Evolutionary conservation across 2,113 vertebrate species (phyloP), one percentile per base, ranked within the genome.

Genomic region (Ellobius talpinus): DNA sequence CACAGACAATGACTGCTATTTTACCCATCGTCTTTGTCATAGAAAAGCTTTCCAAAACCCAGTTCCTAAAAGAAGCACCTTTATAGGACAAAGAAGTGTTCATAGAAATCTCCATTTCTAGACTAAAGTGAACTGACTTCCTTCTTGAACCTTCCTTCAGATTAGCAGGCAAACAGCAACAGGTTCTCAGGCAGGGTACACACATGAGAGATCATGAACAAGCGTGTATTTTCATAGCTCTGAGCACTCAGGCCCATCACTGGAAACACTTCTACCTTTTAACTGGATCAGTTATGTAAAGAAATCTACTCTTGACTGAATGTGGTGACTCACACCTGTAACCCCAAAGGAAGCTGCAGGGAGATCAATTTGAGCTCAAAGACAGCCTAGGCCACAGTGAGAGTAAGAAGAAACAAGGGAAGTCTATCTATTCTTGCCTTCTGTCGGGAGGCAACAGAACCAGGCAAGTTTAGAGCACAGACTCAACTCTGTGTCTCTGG

Each of bases 21-120:
- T 3, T 68, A 2, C 21, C 36, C 19, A 87, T 52, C 65, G 63
- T 5, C 47, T 76, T 93, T 39, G 52, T 85, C 61, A 79, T 19
- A 79, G 73, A 78, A 61, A 42, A 52, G 72, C 77, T 89, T 94
- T 86, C 66, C 65, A 91, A 55, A 87, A 76, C n/a, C 77, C 31
- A 3, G 68, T 47, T 85, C 26, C 90, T 84, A 19, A 45, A 96
- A 47, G 45, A 87, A 96, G 29, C 7, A 52, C 66, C 66, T 84
- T 89, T 50, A 39, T 29, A 36, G 50, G 81, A n/a, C 29, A 90
- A 12, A 86, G 42, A 84, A 78, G 36, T n/a, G 65, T 31, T 2
- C 74, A 39, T 31, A 3, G 11, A 82, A 93, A 70, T 36, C 45
- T 90, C 66, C 95, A 36, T 39, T 29, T 70, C 79, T 47, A 61